Conservation (phyloP, 2,888 invertebrate genomes). For the Epinotia nisella region DNA sequence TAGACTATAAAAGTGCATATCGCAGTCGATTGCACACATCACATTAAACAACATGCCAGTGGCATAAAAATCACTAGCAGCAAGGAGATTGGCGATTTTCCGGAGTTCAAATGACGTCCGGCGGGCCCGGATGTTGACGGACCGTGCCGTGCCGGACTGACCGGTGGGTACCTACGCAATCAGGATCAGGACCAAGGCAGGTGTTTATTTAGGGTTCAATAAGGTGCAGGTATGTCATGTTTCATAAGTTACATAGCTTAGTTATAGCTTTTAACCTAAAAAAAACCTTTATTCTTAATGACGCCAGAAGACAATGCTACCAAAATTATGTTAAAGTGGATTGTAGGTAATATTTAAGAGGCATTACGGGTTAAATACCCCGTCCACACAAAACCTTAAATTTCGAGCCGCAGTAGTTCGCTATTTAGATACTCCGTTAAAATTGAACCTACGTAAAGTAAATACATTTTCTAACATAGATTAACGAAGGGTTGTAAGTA, state of each 20-base stretch:
- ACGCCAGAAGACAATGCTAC: too few relatives aligned
- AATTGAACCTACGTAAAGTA: too few relatives aligned
- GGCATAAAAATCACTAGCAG: slow-evolving; percentile 61
- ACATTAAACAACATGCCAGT: background rate
- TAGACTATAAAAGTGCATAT: background rate
- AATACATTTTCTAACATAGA: too few relatives aligned
- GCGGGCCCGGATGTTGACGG: slow-evolving; percentile 75
- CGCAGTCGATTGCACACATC: background rate
- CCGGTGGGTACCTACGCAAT: slow-evolving; percentile 50
- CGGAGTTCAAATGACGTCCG: slow-evolving; percentile 81
- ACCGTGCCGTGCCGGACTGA: slow-evolving; percentile 54
- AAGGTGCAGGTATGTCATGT: background rate
- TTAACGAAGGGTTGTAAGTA: too few relatives aligned
- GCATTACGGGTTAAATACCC: too few relatives aligned
- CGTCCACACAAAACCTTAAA: too few relatives aligned
- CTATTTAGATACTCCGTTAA: too few relatives aligned
- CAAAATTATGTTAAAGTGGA: too few relatives aligned
- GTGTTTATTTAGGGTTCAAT: slow-evolving; percentile 27
- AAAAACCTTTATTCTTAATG: too few relatives aligned
- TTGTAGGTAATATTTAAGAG: too few relatives aligned
- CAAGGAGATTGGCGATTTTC: slow-evolving; percentile 82
- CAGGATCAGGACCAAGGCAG: slow-evolving; percentile 37
- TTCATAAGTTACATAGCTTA: background rate
- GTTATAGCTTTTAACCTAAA: too few relatives aligned
- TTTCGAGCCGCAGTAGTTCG: too few relatives aligned